Percentiles rank a stretch among this genome's conserved stretches.
Evolutionary conservation across 2,113 vertebrate species (phyloP).

Genomic region (Emydura subglobosa): DNA sequence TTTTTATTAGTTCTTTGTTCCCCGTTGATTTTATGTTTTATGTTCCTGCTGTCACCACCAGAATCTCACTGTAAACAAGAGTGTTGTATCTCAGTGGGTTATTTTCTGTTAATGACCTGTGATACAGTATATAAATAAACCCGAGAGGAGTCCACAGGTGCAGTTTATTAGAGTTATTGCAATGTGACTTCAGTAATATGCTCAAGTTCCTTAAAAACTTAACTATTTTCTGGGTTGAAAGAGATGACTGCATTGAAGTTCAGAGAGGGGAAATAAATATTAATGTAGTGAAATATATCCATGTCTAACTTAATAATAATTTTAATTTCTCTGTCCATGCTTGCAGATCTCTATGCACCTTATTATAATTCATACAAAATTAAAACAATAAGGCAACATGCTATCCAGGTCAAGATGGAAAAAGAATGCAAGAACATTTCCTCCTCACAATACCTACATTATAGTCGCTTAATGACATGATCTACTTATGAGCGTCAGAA

Average conservation of each 20-base stretch:
- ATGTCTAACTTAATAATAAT: conserved; percentile 70
- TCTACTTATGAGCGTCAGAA: not conserved
- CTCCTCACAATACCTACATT: not conserved
- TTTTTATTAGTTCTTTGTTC: conserved; percentile 86
- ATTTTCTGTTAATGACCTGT: conserved; percentile 86
- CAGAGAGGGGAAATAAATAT: conserved; percentile 68
- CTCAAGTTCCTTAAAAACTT: conserved; percentile 78
- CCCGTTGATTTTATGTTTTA: conserved; percentile 86
- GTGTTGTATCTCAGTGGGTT: conserved; percentile 84
- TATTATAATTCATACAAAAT: conserved; percentile 58
- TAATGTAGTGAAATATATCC: conserved; percentile 64
- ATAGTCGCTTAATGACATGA: not conserved
- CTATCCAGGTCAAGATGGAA: conserved; percentile 19
- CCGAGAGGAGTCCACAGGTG: conserved; percentile 77
- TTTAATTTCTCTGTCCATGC: conserved; percentile 73
- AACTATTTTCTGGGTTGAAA: conserved; percentile 62
- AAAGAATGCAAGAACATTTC: conserved; percentile 22
- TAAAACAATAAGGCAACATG: conserved; percentile 14
- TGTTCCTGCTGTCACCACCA: conserved; percentile 84
- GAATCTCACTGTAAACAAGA: conserved; percentile 86
- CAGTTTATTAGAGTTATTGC: conserved; percentile 85
- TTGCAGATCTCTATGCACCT: conserved; percentile 51
- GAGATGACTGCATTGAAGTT: conserved; percentile 65
- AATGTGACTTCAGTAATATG: conserved; percentile 75
- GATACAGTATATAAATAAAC: conserved; percentile 85